Evolutionary conservation across 92 coral and sea anemone genomes (phyloP).

Genomic region (Palythoa grandiflora): DNA sequence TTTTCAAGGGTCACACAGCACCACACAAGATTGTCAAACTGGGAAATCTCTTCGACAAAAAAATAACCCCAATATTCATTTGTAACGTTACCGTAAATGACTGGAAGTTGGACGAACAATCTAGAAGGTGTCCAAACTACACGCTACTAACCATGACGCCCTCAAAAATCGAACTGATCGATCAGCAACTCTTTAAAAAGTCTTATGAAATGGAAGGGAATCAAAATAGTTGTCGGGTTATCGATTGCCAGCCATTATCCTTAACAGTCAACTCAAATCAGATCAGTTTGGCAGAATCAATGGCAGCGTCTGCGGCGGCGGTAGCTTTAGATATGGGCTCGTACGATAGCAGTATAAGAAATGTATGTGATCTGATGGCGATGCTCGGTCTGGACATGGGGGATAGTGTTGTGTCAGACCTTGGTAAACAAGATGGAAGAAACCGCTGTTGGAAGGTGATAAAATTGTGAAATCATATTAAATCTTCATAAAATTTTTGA

Average conservation of each 20-base stretch:
- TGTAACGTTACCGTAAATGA: constrained; percentile 67
- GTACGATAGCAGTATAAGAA: constrained; percentile 37
- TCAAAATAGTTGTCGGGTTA: background rate
- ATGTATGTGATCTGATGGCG: constrained; percentile 42
- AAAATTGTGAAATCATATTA: no score
- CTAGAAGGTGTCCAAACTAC: background rate
- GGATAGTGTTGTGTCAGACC: constrained; percentile 51
- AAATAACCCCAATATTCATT: constrained; percentile 24
- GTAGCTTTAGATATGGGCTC: constrained; percentile 58
- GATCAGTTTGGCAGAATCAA: constrained; percentile 57
- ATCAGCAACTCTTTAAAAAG: constrained; percentile 3
- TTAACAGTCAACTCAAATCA: constrained; percentile 33
- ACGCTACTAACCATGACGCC: constrained; percentile 54
- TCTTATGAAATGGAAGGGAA: background rate
- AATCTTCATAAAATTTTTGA: no score
- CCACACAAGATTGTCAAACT: constrained; percentile 11
- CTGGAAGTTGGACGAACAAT: constrained; percentile 48
- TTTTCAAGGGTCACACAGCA: background rate
- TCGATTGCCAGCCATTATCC: constrained; percentile 20
- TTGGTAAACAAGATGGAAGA: background rate
- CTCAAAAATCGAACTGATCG: constrained; percentile 45
- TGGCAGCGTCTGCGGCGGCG: constrained; percentile 69
- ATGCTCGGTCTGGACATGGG: constrained; percentile 63
- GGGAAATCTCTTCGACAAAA: background rate
- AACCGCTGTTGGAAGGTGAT: constrained; percentile 40